phyloP scores from a whole-genome alignment of 2,113 vertebrate genomes.

The Pygathrix nemaeus region DNA sequence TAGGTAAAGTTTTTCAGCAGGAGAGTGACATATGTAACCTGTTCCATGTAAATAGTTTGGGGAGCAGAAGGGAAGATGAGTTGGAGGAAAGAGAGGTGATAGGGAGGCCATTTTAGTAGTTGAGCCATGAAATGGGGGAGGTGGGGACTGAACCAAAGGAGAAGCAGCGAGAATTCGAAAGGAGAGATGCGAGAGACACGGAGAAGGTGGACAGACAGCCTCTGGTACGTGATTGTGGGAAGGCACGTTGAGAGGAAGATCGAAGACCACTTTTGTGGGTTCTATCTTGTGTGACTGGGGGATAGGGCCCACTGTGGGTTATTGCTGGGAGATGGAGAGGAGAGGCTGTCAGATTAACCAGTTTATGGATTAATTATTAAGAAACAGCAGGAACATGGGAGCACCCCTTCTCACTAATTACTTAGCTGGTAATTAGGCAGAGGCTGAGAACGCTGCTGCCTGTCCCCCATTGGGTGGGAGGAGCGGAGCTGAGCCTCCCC shows the following conservation, averaged over 20 bases:
- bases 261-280: background rate
- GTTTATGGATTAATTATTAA: constrained; percentile 70
- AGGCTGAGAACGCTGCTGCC: constrained; percentile 37
- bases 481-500: background rate
- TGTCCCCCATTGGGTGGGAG: constrained; percentile 35
- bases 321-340: constrained; percentile 11
- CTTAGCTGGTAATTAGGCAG: constrained; percentile 68
- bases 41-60: background rate
- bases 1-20: background rate
- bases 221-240: background rate
- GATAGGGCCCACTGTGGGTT: background rate
- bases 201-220: background rate
- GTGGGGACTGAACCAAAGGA: background rate
- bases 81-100: background rate
- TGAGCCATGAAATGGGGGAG: background rate
- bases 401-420: constrained; percentile 59
- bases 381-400: constrained; percentile 42
- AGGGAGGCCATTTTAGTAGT: background rate
- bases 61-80: background rate
- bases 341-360: constrained; percentile 30
- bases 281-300: background rate
- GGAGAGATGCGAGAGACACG: background rate
- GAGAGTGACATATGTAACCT: background rate
- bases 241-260: background rate
- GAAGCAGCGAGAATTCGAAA: background rate